Base-by-base conservation (phyloP, 2,888 invertebrate genomes). In the Callinectes sapidus region DNA sequence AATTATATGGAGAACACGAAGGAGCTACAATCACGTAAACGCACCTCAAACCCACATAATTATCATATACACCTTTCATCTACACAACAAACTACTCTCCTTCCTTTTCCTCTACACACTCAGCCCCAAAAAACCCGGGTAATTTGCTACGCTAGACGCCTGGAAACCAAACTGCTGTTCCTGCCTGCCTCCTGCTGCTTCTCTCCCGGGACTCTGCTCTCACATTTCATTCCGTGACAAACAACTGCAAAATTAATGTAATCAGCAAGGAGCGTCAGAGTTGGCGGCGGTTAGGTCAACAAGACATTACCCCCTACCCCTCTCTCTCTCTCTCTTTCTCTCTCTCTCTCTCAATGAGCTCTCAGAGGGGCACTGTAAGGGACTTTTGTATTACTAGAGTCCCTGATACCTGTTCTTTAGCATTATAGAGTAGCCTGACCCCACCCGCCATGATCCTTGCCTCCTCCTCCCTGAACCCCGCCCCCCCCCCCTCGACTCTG, bases 161-260 rank as follows among this genome's bases (percentile, higher is more conserved):
- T 2, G 18, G 23, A 61, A 61, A 61, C 61, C 61, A 16, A 23
- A 5, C 61, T 10, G 16, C 2, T 61, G 61, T 61, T 61, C 18
- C 18, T 61, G 61, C 61, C 61, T 61, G 61, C 61, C 61, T 61
- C 61, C 61, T 61, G 18, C 61, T 61, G 18, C 61, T 61, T 10
- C 61, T 61, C 61, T 23, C 23, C 61, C 61, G 16, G 18, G 18
- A 18, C 61, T 23, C 61, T 61, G 18, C 61, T 61, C 61, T 61
- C 61, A 61, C 61, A 61, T 61, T 61, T 61, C 61, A 61, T 61
- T 61, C 61, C 61, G 61, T 61, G 61, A 61, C 61, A 61, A 61
- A 61, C 61, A 18, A 61, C 61, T 61, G 61, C 61, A 61, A 61
- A 61, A 61, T 61, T 61, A 61, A 61, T 61, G 61, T 61, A 61